phyloP scores from a whole-genome alignment of 1,140 invertebrate genomes.

The Drosophila micromelanica region DNA sequence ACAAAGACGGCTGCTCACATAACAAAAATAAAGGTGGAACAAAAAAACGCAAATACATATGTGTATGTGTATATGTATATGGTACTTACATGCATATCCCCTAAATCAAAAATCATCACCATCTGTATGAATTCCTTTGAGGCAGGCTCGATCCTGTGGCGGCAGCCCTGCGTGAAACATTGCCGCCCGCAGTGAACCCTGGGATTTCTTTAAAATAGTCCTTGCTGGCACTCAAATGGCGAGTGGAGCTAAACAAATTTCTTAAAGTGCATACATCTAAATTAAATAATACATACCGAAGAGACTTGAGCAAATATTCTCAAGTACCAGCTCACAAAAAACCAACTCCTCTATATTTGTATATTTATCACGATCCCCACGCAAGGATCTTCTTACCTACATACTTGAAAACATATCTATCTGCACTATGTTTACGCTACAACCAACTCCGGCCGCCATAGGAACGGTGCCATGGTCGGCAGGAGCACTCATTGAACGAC shows the following conservation, averaged over 20 bases:
- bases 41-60: background rate
- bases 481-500: constrained; percentile 74
- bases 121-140: constrained; percentile 47
- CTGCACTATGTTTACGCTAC: constrained; percentile 75
- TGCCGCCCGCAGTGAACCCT: constrained; percentile 25
- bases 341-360: background rate
- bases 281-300: background rate
- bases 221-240: constrained; percentile 1
- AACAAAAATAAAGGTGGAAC: constrained; percentile 21
- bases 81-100: background rate
- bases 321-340: background rate
- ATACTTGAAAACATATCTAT: constrained; percentile 10
- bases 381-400: background rate
- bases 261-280: background rate
- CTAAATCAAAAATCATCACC: constrained; percentile 3
- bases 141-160: constrained; percentile 6
- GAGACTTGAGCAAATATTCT: background rate
- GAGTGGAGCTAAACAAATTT: background rate
- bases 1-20: constrained; percentile 55
- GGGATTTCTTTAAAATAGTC: constrained; percentile 1
- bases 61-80: background rate
- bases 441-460: constrained; percentile 69
- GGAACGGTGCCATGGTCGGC: constrained; percentile 76
- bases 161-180: constrained; percentile 29
- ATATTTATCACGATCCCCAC: background rate